Conservation (phyloP, 1,140 invertebrate species). For the Galendromus occidentalis region DNA sequence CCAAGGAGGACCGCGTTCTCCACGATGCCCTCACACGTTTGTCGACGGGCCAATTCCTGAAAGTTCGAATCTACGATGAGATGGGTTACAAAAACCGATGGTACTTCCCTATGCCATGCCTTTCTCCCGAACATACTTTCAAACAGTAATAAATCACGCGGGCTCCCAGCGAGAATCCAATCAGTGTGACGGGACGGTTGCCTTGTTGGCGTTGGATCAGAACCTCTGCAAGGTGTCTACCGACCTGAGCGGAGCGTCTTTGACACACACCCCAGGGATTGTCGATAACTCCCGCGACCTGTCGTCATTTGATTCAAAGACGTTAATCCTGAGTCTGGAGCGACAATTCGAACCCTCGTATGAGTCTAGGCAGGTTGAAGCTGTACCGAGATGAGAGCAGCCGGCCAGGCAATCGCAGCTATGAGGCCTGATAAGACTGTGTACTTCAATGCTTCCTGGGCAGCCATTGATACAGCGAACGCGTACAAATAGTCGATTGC, state of each 20-base stretch:
- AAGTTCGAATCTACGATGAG: not conserved
- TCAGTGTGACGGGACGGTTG: constrained; percentile 45
- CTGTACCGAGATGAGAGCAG: constrained; percentile 35
- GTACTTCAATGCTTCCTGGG: constrained; percentile 50
- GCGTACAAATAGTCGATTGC: constrained; percentile 42
- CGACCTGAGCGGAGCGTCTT: constrained; percentile 40
- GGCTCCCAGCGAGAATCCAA: constrained; percentile 49
- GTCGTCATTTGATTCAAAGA: not conserved
- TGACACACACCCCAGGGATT: constrained; percentile 55
- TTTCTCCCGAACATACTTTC: constrained; percentile 30
- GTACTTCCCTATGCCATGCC: too few species aligned
- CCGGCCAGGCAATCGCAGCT: constrained; percentile 46
- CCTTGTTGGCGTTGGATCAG: constrained; percentile 41
- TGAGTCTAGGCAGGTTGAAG: too few species aligned
- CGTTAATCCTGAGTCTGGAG: too few species aligned
- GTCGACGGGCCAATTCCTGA: not conserved
- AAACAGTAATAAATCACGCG: constrained; percentile 48
- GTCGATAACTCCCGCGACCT: constrained; percentile 40
- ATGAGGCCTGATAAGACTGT: constrained; percentile 45
- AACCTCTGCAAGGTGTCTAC: constrained; percentile 46
- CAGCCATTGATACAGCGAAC: constrained; percentile 42
- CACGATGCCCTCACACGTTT: constrained; percentile 39
- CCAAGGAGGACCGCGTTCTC: constrained; percentile 49
- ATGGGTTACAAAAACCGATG: not conserved
- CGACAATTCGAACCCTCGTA: too few species aligned